Evolutionary conservation across 2,797 vertebrate genomes (phyloP).

Genomic region (Scarus forsteni): DNA sequence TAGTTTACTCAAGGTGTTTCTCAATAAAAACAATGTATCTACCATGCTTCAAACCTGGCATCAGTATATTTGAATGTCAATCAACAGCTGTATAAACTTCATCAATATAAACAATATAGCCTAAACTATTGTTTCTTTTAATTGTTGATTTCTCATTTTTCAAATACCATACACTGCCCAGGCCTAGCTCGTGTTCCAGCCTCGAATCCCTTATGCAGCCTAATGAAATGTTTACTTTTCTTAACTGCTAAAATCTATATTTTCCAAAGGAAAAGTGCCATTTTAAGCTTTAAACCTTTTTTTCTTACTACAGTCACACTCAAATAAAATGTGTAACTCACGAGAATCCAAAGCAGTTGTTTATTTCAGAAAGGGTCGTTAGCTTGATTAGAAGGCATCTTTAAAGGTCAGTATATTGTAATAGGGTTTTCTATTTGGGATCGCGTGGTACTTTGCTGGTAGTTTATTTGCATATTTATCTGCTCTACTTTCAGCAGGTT

Average conservation of each 20-base stretch:
- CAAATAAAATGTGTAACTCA: background rate
- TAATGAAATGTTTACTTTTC: slow-evolving; percentile 14
- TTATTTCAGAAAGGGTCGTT: slow-evolving; percentile 16
- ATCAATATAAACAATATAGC: no score
- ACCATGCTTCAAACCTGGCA: no score
- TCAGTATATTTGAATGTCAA: no score
- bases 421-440: slow-evolving; percentile 26
- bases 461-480: slow-evolving; percentile 43
- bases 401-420: slow-evolving; percentile 35
- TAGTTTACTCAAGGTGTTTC: no score
- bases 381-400: slow-evolving; percentile 5
- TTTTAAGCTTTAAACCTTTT: slow-evolving; percentile 51
- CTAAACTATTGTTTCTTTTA: no score
- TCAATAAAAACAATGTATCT: no score
- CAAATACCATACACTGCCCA: no score
- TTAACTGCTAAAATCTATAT: background rate
- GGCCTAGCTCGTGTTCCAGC: background rate
- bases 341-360: background rate
- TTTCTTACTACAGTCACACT: background rate
- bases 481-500: slow-evolving; percentile 35
- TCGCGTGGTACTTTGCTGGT: slow-evolving; percentile 23
- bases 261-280: slow-evolving; percentile 58
- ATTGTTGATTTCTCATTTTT: no score
- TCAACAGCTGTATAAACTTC: no score
- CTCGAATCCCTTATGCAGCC: background rate